Percentiles rank a stretch among this genome's conserved stretches.
Evolutionary conservation across 2,113 vertebrate species (phyloP).

Genomic region (Thomomys bottae): DNA sequence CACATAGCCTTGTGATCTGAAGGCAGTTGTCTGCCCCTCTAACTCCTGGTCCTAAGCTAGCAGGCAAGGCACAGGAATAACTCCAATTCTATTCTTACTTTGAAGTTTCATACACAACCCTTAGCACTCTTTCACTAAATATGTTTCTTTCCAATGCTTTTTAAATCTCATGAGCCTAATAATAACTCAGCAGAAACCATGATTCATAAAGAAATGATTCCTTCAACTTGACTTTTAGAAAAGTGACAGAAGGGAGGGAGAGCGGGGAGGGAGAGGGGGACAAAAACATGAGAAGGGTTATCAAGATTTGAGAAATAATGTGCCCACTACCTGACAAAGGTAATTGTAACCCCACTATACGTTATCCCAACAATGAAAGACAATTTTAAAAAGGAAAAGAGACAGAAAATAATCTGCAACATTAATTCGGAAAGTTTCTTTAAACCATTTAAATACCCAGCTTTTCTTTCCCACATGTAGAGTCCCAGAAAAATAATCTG

Average conservation of each 20-base stretch:
- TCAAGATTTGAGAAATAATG: too few relatives aligned
- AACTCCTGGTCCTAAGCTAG: not conserved
- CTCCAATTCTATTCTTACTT: slow-evolving; percentile 53
- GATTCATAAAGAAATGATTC: slow-evolving; percentile 27
- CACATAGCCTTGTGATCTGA: not conserved
- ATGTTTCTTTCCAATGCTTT: slow-evolving; percentile 38
- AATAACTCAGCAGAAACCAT: not conserved
- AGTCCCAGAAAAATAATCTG: slow-evolving; percentile 11
- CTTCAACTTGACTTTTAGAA: not conserved
- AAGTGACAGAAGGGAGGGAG: not conserved
- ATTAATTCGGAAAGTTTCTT: slow-evolving; percentile 30
- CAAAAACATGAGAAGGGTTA: too few relatives aligned
- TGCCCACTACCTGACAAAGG: too few relatives aligned
- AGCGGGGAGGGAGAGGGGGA: too few relatives aligned
- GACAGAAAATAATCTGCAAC: not conserved
- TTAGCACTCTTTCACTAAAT: slow-evolving; percentile 22
- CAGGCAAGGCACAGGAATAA: slow-evolving; percentile 26
- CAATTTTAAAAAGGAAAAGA: too few relatives aligned
- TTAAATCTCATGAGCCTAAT: not conserved
- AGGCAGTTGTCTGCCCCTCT: not conserved
- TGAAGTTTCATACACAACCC: slow-evolving; percentile 14
- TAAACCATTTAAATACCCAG: not conserved
- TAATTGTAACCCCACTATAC: too few relatives aligned
- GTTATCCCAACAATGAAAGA: too few relatives aligned
- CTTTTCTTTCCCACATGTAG: not conserved